Evolutionary conservation across 1,140 invertebrate genomes (phyloP), one percentile per base, ranked within the genome.

Genomic region (Brachionus koreanus): DNA sequence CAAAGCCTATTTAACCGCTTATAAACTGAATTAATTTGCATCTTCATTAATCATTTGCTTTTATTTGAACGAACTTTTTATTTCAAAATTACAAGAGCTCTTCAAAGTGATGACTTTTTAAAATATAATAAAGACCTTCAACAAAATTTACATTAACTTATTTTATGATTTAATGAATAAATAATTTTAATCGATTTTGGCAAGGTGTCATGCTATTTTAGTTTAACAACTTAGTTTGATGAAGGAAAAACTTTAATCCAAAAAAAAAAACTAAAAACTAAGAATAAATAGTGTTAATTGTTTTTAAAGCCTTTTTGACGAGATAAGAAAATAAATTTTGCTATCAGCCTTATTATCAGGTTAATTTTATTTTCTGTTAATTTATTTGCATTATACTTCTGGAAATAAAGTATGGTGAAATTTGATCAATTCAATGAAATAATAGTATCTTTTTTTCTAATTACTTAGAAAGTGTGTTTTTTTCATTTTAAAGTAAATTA

Each of bases 1-100:
- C 49, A 9, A 57, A 57, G 19, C 9, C 49, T 7, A 49, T 49
- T 49, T 16, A 57, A 57, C 6, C 19, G 5, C 49, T 57, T 57
- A 9, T 9, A 57, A 69, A 19, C n/a, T 37, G 37, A 69, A 69
- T 69, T 69, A 69, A 69, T 69, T 69, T 69, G 65, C 65, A 69
- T 69, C 37, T 69, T 69, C 65, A 69, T 69, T 37, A 69, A 69
- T 69, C 65, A 69, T 69, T 69, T 69, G 65, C 65, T 39, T 39
- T 69, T 65, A 65, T 37, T 5, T 37, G 13, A 33, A n/a, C 13
- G 63, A 65, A 69, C 16, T 37, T 39, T 37, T 69, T 29, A 29
- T 29, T 69, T 35, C 5, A 37, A 69, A 19, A 5, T 19, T 39
- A 69, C 35, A 69, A 39, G 37, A 37, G 29, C 33, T 37, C 16